A percentile compares a stretch with the other conserved stretches of the same genome.
phyloP scores from a whole-genome alignment of 2,113 vertebrate species.

The Spermophilus dauricus region DNA sequence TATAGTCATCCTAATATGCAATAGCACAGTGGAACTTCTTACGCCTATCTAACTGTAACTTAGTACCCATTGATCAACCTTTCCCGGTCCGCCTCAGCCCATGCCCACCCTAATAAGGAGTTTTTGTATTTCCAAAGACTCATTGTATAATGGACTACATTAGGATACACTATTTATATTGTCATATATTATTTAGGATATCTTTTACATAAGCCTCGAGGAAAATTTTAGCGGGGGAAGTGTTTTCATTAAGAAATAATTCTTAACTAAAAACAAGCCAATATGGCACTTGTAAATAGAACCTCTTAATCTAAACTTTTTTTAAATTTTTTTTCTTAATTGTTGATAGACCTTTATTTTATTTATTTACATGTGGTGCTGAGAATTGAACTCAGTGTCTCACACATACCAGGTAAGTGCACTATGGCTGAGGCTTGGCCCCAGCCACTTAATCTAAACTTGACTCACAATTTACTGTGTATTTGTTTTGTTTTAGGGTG shows the following conservation, averaged over 20 bases:
- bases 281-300: not conserved
- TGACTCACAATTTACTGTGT: not conserved
- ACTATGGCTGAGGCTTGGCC: no score
- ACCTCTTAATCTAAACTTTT: not conserved
- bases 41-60: not conserved
- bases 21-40: not conserved
- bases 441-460: not conserved
- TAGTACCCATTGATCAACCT: not conserved
- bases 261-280: not conserved
- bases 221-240: not conserved
- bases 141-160: not conserved
- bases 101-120: not conserved
- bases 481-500: not conserved
- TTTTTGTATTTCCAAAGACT: not conserved
- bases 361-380: no score
- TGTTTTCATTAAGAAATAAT: slow-evolving; percentile 17
- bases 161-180: not conserved
- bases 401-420: no score
- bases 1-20: not conserved
- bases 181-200: not conserved
- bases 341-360: no score
- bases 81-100: not conserved
- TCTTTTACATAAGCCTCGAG: not conserved
- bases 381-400: no score
- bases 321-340: no score